phyloP scores from a whole-genome alignment of 2,113 vertebrate genomes.

The Oostethus manadensis region DNA sequence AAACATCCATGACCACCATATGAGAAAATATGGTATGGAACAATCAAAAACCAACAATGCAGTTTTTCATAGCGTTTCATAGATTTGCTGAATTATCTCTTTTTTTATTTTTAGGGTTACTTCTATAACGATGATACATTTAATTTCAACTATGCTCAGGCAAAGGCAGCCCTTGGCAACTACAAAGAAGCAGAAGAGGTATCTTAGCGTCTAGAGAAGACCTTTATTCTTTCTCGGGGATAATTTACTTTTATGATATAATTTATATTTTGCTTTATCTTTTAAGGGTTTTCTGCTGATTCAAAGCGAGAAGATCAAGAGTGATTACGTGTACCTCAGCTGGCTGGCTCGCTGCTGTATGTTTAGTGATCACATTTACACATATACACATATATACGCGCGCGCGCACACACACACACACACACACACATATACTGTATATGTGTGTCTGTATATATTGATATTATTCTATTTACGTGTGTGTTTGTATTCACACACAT shows the following conservation, averaged over 20 bases:
- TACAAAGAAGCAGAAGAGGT: conserved; percentile 94
- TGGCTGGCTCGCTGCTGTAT: conserved; percentile 96
- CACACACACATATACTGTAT: too few species aligned
- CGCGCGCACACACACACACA: too few species aligned
- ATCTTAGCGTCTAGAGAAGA: not conserved
- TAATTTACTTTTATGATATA: not conserved
- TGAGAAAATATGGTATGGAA: not conserved
- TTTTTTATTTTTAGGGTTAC: conserved; percentile 77
- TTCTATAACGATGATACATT: conserved; percentile 95
- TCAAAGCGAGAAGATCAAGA: conserved; percentile 95
- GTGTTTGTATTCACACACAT: too few species aligned
- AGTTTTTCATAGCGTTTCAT: not conserved
- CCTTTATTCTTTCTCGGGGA: not conserved
- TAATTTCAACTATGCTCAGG: conserved; percentile 97
- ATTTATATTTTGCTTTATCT: not conserved
- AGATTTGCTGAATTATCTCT: conserved; percentile 1
- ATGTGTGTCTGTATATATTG: too few species aligned
- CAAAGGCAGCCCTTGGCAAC: conserved; percentile 88
- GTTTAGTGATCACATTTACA: conserved; percentile 35
- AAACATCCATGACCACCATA: not conserved
- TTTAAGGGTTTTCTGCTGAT: conserved; percentile 90
- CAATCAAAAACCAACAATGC: not conserved
- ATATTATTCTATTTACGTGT: too few species aligned
- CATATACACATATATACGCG: too few species aligned
- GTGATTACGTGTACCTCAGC: conserved; percentile 91